Base-by-base conservation (phyloP, 2,113 vertebrate genomes). In the Phaetusa simplex region DNA sequence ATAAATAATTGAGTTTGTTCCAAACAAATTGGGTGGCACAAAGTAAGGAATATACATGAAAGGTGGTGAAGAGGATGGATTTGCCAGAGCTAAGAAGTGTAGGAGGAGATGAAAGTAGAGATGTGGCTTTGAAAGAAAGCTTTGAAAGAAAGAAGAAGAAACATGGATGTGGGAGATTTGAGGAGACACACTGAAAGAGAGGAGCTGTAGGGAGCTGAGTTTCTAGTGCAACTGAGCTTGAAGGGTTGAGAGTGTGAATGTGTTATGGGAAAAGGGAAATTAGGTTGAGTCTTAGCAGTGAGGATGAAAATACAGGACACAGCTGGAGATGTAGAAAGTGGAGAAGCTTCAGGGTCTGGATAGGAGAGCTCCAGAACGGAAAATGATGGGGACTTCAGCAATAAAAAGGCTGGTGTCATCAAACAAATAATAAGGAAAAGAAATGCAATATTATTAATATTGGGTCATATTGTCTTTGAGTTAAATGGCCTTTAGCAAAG, bases 41-140 rank as follows among this genome's bases (percentile, higher is more conserved):
- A 91, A 92, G 24, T 73, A 47, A 90, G 82, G 74, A 85, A 88
- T 69, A 88, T 12, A 94, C 82, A 85, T 96, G 82, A 96, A 96
- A 95, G 85, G 45, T 90, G 74, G 62, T 80, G 85, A 69, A 90
- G 53, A 73, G 43, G 24, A 82, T 82, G 83, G 82, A 69, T 83
- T 88, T 95, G 85, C 95, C 93, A 95, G 82, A 69, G 82, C 62
- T 80, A 19, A 70, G 64, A 32, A 66, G 90, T 80, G 95, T 97
- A 93, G 97, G 95, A 90, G 97, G 88, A 96, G 96, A 97, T 97
- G 91, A 96, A 97, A 96, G 95, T 42, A 50, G 90, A 92, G 62
- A 92, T 77, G 87, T 58, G 82, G 27, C 84, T 94, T 96, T 96
- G 88, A 94, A 97, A 84, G 83, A 84, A 87, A 86, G 38, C 95